These are phyloP conservation scores for Oasisia sp. DNA, from an alignment of 2,888 invertebrate genomes.

Conservation along the genomic window DNA sequence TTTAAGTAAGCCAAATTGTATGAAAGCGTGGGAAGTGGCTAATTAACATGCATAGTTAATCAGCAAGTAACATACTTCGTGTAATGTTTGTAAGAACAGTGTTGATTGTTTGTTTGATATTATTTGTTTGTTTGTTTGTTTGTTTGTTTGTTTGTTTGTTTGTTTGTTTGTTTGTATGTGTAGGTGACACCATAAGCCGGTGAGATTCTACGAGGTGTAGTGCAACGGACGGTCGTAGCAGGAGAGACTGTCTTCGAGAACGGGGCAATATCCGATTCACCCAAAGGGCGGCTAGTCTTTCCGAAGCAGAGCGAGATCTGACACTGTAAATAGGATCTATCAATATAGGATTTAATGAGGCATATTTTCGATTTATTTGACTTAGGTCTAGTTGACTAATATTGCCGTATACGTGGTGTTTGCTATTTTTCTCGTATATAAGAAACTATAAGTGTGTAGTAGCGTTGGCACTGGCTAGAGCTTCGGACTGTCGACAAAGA, in stretches of 20 bases:
- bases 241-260: conserved; percentile 21
- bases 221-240: conserved; percentile 6
- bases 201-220: background rate
- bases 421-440: too few species aligned
- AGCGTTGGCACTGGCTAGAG: too few species aligned
- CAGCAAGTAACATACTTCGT: background rate
- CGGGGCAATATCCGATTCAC: background rate
- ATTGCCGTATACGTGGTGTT: too few species aligned
- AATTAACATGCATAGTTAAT: background rate
- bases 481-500: too few species aligned
- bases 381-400: too few species aligned
- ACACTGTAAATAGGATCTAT: too few species aligned
- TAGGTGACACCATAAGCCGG: conserved; percentile 22
- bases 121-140: background rate
- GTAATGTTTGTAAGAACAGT: background rate
- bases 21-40: background rate
- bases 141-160: too few species aligned
- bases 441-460: too few species aligned
- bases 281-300: background rate
- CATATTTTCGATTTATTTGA: too few species aligned
- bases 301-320: background rate
- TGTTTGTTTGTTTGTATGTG: background rate
- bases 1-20: background rate
- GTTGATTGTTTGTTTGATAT: background rate
- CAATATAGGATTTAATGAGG: too few species aligned